Evolutionary conservation across 2,113 vertebrate genomes (phyloP).

Genomic region (Castor canadensis): DNA sequence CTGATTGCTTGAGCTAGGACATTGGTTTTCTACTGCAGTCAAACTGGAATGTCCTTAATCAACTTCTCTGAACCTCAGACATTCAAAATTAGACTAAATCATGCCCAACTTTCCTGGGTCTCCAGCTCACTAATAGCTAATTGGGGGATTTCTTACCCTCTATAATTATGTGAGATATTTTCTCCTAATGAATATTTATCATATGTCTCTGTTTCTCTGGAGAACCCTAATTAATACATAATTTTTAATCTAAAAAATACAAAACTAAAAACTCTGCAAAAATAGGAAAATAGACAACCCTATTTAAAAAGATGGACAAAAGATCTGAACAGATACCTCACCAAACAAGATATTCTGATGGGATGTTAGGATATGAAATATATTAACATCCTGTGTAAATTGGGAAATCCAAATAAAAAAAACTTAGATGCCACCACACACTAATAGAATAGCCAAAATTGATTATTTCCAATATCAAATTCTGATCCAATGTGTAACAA

Average conservation of each 20-base stretch:
- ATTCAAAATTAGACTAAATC: neutral
- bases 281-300: neutral
- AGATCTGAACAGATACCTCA: neutral
- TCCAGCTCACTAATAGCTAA: neutral
- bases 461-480: neutral
- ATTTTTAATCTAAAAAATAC: neutral
- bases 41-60: neutral
- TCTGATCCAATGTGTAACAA: too few relatives aligned
- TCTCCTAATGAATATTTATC: neutral
- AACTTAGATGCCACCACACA: neutral
- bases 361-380: neutral
- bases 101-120: neutral
- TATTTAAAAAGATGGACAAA: neutral
- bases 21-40: too few relatives aligned
- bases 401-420: neutral
- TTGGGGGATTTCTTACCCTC: neutral
- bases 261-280: neutral
- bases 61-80: neutral
- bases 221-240: neutral
- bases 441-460: neutral
- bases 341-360: neutral
- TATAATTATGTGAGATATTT: neutral
- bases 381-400: neutral
- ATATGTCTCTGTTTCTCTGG: neutral
- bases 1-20: neutral